Conservation (phyloP, 64 coral and sea anemone species). For the Pachyseris speciosa region DNA sequence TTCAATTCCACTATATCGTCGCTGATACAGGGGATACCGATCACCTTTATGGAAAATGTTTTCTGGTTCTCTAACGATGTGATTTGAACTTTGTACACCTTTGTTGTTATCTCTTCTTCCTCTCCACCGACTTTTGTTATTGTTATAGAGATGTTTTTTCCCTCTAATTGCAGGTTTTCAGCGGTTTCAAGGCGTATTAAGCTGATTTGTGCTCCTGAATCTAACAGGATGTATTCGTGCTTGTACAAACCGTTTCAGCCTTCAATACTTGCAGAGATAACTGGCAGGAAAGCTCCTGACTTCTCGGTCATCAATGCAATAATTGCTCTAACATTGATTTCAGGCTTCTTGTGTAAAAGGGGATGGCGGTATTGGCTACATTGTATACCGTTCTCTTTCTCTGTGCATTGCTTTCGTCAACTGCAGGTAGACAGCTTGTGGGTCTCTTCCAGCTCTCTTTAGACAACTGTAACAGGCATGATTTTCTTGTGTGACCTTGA, state of each 20-base stretch:
- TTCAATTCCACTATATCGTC: constrained; percentile 40
- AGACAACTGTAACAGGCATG: constrained; percentile 54
- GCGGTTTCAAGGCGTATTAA: constrained; percentile 51
- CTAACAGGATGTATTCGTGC: constrained; percentile 50
- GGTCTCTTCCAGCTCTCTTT: constrained; percentile 41
- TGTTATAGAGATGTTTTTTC: constrained; percentile 40
- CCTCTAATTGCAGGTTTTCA: constrained; percentile 25
- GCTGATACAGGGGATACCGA: constrained; percentile 52
- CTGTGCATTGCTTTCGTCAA: constrained; percentile 13
- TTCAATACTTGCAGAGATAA: constrained; percentile 35
- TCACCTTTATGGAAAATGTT: background rate
- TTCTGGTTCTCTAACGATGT: constrained; percentile 24
- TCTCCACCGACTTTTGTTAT: constrained; percentile 72
- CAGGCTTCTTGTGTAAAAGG: constrained; percentile 38
- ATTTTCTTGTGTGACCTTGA: constrained; percentile 33
- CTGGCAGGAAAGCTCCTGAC: constrained; percentile 14
- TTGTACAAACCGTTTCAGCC: constrained; percentile 36
- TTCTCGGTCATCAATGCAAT: background rate
- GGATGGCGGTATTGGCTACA: constrained; percentile 34
- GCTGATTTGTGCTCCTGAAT: constrained; percentile 64
- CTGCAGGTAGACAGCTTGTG: constrained; percentile 18
- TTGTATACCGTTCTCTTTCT: constrained; percentile 29
- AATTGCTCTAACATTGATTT: background rate
- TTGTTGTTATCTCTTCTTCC: constrained; percentile 63
- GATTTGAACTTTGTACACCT: constrained; percentile 60